Evolutionary conservation across 1,140 invertebrate genomes (phyloP), one percentile per base, ranked within the genome.

Genomic region (Drosophila kikkawai): DNA sequence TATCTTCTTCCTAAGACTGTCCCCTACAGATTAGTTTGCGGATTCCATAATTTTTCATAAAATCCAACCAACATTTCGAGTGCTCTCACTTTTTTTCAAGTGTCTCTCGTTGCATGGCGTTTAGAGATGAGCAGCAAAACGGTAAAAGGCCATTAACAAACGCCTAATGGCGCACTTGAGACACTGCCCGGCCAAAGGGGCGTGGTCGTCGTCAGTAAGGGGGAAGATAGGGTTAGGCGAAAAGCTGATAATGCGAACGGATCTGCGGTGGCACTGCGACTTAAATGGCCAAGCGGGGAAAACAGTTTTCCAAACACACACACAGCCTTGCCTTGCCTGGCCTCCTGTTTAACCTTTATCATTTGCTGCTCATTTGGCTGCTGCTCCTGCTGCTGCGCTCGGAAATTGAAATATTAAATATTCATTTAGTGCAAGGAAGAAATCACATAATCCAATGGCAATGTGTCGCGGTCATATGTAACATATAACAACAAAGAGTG

Each of bases 341-440:
- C 37, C 37, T 42, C 22, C 6, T 6, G 11, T 9, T 36, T 41
- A 17, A 42, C 34, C 65, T 29, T 37, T 34, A 39, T 57, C 26
- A 59, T 44, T 57, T 36, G 48, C 47, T 36, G 48, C 47, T 50
- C 17, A 39, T 19, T 26, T 39, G 9, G 4, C 41, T 44, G 41
- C 4, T 9, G 4, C 41, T 44, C n/a, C 4, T 9, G 44, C 44
- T 34, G 47, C 58, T 64, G 61, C 50, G 56, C 51, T 44, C 29
- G 60, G 70, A 88, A 90, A 88, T 88, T 88, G 70, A 88, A 90
- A 59, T 84, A 90, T 88, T 81, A 88, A 88, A 90, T 85, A 88
- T 88, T 88, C 45, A 88, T 85, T 45, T 69, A 88, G 76, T 75
- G 80, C 73, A 75, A 75, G 77, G 74, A 83, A 60, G 53, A 83